Evolutionary conservation across 2,797 vertebrate genomes (phyloP).

Genomic region (Antrozous pallidus): DNA sequence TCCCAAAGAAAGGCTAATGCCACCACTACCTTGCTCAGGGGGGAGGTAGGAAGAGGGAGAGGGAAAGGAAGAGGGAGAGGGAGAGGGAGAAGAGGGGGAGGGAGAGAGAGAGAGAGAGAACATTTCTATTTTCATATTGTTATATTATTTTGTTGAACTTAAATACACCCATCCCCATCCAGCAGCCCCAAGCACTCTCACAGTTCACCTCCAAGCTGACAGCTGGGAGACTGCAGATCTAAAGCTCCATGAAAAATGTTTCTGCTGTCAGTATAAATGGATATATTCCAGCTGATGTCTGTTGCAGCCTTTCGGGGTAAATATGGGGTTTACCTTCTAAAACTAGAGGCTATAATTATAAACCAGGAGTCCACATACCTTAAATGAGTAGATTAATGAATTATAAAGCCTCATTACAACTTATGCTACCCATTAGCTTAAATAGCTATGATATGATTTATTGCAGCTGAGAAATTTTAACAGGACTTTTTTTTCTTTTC

Average conservation of each 20-base stretch:
- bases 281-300: slow-evolving; percentile 28
- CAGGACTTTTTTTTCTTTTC: background rate
- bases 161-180: background rate
- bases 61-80: background rate
- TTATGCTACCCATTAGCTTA: slow-evolving; percentile 50
- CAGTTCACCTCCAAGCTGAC: background rate
- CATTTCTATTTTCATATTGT: background rate
- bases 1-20: background rate
- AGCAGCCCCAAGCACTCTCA: background rate
- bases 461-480: slow-evolving; percentile 12
- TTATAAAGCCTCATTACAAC: slow-evolving; percentile 54
- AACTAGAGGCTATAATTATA: slow-evolving; percentile 53
- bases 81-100: background rate
- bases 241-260: background rate
- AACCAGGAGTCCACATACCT: background rate
- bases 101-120: background rate
- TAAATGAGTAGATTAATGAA: slow-evolving; percentile 71
- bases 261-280: slow-evolving; percentile 44
- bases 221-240: background rate
- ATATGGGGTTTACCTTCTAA: slow-evolving; percentile 60
- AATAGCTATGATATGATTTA: slow-evolving; percentile 60
- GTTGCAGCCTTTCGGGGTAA: slow-evolving; percentile 48
- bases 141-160: slow-evolving; percentile 25
- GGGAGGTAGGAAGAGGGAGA: rapidly evolving
- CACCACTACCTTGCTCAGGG: background rate